Percentiles rank a stretch among this genome's conserved stretches.
Conservation (phyloP, 2,113 vertebrate genomes). For the Tetraodon nigroviridis region DNA sequence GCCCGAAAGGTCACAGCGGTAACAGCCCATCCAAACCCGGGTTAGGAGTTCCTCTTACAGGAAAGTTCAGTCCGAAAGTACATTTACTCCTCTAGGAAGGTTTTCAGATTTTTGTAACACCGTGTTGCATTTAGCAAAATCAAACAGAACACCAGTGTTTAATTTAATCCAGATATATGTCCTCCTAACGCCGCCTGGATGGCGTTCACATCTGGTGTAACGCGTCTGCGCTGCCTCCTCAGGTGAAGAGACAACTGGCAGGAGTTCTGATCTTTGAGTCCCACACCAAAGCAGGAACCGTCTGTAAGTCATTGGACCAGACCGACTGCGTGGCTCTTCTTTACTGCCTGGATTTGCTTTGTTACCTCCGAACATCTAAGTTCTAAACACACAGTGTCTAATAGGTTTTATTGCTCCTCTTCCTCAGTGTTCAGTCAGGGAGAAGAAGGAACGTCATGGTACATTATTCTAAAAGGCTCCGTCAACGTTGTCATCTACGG, state of each 20-base stretch:
- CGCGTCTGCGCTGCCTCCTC: slow-evolving; percentile 41
- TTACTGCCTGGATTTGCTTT: not conserved
- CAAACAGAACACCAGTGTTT: too few species aligned
- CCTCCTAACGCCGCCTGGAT: too few species aligned
- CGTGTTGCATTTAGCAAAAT: too few species aligned
- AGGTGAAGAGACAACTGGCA: slow-evolving; percentile 93
- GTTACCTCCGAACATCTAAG: not conserved
- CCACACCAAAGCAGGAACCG: slow-evolving; percentile 92
- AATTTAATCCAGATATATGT: too few species aligned
- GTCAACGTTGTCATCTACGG: slow-evolving; percentile 99
- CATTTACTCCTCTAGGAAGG: too few species aligned
- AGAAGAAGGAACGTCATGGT: slow-evolving; percentile 98
- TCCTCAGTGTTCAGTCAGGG: slow-evolving; percentile 96
- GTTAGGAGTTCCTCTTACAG: too few species aligned
- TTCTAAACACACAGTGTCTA: not conserved
- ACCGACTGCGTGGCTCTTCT: not conserved
- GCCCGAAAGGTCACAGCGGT: not conserved
- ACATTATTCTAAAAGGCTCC: slow-evolving; percentile 97
- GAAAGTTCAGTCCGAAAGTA: too few species aligned
- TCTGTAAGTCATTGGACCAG: slow-evolving; percentile 80
- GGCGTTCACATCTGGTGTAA: not conserved
- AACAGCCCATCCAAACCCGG: too few species aligned
- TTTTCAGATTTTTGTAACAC: too few species aligned
- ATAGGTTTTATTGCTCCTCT: slow-evolving; percentile 44
- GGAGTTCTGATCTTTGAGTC: slow-evolving; percentile 96